Percentiles rank a stretch among this genome's conserved stretches.
Conservation (phyloP, 1,140 invertebrate species). For the Agrypnia vestita region DNA sequence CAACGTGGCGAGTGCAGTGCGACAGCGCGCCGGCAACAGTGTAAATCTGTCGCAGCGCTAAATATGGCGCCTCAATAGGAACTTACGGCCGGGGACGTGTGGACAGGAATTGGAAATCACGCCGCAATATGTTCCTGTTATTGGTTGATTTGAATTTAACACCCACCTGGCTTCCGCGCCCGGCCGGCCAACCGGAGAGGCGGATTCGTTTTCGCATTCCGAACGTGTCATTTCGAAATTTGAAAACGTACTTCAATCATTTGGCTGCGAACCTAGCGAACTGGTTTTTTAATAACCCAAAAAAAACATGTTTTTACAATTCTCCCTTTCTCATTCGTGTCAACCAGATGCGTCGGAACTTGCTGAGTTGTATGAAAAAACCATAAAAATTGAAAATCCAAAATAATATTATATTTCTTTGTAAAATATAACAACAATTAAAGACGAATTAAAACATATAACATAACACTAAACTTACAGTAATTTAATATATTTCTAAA, state of each 20-base stretch:
- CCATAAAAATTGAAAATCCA: too few relatives aligned
- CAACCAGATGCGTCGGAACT: too few relatives aligned
- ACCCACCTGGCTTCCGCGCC: conserved; percentile 21
- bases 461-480: too few relatives aligned
- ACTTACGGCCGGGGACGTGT: not conserved
- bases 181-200: conserved; percentile 12
- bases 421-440: too few relatives aligned
- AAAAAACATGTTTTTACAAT: too few relatives aligned
- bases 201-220: conserved; percentile 11
- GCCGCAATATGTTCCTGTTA: conserved; percentile 31
- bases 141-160: conserved; percentile 48
- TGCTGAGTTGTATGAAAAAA: too few relatives aligned
- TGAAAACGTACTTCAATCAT: not conserved
- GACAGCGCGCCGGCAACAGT: not conserved
- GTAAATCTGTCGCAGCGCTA: not conserved
- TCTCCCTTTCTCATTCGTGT: too few relatives aligned
- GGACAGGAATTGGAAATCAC: conserved; percentile 35
- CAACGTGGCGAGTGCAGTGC: too few relatives aligned
- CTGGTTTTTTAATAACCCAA: too few relatives aligned
- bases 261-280: not conserved
- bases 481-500: too few relatives aligned
- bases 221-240: conserved; percentile 29
- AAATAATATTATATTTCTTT: too few relatives aligned
- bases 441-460: too few relatives aligned
- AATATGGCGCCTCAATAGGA: conserved; percentile 11